Conservation (phyloP, 2,797 vertebrate genomes). For the Vespertilio murinus region DNA sequence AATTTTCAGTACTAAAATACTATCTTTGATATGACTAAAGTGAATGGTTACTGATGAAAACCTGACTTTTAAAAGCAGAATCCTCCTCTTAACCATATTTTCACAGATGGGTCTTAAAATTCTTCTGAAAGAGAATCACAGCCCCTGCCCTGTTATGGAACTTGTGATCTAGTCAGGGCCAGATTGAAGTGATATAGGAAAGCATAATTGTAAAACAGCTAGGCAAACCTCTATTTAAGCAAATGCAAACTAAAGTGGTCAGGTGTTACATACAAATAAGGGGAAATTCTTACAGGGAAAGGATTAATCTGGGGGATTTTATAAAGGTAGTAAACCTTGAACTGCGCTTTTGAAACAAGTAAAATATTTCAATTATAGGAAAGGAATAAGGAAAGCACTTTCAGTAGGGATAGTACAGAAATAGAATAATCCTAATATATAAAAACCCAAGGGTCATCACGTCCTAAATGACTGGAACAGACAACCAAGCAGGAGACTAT, state of each 20-base stretch:
- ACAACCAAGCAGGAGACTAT: too few species aligned
- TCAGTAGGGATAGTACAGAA: neutral
- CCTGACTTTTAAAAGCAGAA: constrained; percentile 1
- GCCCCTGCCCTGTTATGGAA: neutral
- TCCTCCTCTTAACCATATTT: neutral
- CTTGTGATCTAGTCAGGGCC: neutral
- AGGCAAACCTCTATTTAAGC: neutral
- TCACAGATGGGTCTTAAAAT: neutral
- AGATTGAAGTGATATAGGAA: neutral
- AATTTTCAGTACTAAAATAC: constrained; percentile 10
- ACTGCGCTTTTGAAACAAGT: neutral
- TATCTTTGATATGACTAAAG: neutral
- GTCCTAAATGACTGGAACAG: too few species aligned
- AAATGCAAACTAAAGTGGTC: neutral
- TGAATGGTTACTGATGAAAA: neutral
- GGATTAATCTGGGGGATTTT: neutral
- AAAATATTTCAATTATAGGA: neutral
- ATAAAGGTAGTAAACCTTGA: neutral
- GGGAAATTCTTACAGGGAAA: neutral
- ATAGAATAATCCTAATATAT: too few species aligned
- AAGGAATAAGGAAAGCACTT: neutral
- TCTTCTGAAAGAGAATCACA: constrained; percentile 16
- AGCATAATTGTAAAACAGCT: neutral
- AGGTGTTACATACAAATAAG: neutral
- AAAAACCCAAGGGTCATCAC: too few species aligned